These are phyloP conservation scores for Mimas tiliae DNA, from an alignment of 2,888 invertebrate genomes.

Conservation along the genomic window DNA sequence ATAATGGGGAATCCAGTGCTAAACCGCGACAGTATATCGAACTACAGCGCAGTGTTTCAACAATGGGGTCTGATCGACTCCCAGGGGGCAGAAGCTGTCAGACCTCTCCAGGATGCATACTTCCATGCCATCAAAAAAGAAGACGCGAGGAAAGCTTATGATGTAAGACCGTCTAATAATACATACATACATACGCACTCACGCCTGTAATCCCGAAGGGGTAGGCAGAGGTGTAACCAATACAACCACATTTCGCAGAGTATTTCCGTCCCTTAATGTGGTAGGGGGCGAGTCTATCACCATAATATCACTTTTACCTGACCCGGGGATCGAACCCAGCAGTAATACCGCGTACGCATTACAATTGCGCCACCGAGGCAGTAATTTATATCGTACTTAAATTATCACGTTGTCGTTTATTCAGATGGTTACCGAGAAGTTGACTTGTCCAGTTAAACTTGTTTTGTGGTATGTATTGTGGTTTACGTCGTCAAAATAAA, in stretches of 20 bases:
- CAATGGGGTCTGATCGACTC: conserved; percentile 82
- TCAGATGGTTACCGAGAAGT: not conserved
- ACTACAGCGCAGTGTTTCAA: conserved; percentile 75
- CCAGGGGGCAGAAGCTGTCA: conserved; percentile 60
- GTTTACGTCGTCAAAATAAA: not conserved
- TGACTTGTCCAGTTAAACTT: conserved; percentile 1
- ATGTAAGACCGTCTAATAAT: conserved; percentile 48
- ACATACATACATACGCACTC: too few species aligned
- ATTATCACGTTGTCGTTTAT: too few species aligned
- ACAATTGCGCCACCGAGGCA: too few species aligned
- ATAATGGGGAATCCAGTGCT: conserved; percentile 82
- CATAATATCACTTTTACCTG: too few species aligned
- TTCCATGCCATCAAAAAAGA: conserved; percentile 70
- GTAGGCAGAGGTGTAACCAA: too few species aligned
- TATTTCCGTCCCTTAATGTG: too few species aligned
- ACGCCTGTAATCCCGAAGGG: too few species aligned
- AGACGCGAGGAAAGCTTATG: conserved; percentile 68
- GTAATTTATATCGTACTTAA: too few species aligned
- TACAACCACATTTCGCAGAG: too few species aligned
- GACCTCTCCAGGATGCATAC: conserved; percentile 60
- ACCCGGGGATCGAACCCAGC: too few species aligned
- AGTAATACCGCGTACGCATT: too few species aligned
- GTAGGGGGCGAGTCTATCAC: too few species aligned
- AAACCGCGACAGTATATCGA: conserved; percentile 72
- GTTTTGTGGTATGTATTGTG: conserved; percentile 9